Evolutionary conservation across 2,888 invertebrate genomes (phyloP).

Genomic region (Drosophila colorata): DNA sequence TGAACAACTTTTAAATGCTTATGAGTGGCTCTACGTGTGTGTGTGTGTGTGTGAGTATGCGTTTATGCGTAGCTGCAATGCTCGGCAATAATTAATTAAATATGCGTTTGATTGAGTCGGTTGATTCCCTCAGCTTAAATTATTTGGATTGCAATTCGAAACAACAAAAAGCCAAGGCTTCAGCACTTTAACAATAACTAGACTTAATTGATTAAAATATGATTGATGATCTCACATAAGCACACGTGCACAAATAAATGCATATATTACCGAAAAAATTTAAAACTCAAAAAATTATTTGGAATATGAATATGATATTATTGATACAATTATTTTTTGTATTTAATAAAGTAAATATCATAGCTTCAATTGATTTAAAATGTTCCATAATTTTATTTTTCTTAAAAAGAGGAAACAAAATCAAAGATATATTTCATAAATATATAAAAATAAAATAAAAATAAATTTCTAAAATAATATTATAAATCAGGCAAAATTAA

Average conservation of each 20-base stretch:
- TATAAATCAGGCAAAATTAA: no score
- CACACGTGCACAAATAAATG: not conserved
- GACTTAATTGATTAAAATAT: slow-evolving; percentile 69
- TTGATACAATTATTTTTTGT: no score
- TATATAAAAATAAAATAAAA: no score
- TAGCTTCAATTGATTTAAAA: no score
- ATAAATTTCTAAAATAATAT: no score
- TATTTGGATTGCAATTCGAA: slow-evolving; percentile 33
- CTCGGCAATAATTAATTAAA: slow-evolving; percentile 61
- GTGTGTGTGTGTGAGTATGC: slow-evolving; percentile 7
- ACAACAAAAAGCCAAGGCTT: slow-evolving; percentile 30
- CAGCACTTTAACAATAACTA: slow-evolving; percentile 36
- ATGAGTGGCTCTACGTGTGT: slow-evolving; percentile 11
- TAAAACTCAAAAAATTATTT: no score
- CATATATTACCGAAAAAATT: no score
- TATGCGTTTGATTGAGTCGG: slow-evolving; percentile 31
- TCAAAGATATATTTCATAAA: no score
- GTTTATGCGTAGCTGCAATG: slow-evolving; percentile 18
- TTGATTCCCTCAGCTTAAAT: slow-evolving; percentile 49
- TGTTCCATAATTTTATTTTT: no score
- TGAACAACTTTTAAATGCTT: slow-evolving; percentile 58
- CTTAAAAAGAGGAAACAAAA: no score
- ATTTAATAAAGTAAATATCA: no score
- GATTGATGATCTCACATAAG: slow-evolving; percentile 56
- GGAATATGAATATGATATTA: no score